Evolutionary conservation across 2,797 vertebrate genomes (phyloP).

Genomic region (Pangasius macronema): DNA sequence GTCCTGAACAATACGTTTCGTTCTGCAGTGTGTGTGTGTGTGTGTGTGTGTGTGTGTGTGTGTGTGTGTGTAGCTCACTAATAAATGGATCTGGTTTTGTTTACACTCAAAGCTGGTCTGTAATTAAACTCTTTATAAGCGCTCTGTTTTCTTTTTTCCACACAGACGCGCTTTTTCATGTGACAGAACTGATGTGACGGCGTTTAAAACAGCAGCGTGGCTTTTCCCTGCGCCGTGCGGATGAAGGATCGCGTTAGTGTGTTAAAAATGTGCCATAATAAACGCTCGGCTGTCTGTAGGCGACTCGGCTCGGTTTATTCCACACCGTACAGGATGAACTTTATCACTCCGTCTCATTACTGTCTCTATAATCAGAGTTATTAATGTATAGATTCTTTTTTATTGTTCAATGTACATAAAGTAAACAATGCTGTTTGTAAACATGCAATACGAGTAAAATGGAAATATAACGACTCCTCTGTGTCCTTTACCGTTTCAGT

Average conservation of each 20-base stretch:
- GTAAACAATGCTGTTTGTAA: conserved; percentile 53
- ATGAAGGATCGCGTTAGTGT: conserved; percentile 24
- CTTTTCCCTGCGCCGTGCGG: conserved; percentile 3
- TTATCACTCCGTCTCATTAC: conserved; percentile 39
- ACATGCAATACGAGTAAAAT: conserved; percentile 48
- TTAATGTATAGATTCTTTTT: conserved; percentile 55
- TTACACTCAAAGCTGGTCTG: conserved; percentile 52
- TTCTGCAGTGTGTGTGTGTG: conserved; percentile 21
- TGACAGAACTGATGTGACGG: conserved; percentile 41
- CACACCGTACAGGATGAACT: conserved; percentile 46
- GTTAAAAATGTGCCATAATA: conserved; percentile 38
- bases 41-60: conserved; percentile 47
- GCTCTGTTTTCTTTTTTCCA: conserved; percentile 25
- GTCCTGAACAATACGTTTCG: background rate
- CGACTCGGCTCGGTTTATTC: conserved; percentile 34
- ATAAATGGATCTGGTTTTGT: conserved; percentile 53
- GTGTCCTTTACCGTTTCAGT: conserved; percentile 9
- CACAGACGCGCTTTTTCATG: conserved; percentile 38
- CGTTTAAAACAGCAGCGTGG: conserved; percentile 23
- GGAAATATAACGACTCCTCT: background rate
- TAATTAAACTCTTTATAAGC: conserved; percentile 37
- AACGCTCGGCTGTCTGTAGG: conserved; percentile 12
- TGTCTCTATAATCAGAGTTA: conserved; percentile 49
- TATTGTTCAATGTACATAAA: conserved; percentile 58
- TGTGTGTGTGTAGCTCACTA: conserved; percentile 47